Conservation (phyloP, 2,888 invertebrate species). For the Drosophila kokeensis region DNA sequence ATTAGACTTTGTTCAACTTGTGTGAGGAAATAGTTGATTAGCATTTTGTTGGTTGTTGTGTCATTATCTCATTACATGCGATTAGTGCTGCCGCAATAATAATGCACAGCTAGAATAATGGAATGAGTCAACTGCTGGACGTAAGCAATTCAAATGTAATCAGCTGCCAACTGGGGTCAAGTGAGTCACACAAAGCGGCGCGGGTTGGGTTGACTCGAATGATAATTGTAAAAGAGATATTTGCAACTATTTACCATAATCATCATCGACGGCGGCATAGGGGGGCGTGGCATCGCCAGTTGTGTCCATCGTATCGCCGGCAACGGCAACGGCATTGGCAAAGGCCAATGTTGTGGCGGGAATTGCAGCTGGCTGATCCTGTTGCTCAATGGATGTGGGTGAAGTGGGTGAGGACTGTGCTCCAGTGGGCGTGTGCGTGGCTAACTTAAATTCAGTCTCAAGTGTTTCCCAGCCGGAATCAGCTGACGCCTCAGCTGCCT, state of each 20-base stretch:
- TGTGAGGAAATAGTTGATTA: background rate
- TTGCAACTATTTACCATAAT: slow-evolving; percentile 77
- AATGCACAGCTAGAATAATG: background rate
- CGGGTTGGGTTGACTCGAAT: background rate
- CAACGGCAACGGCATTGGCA: slow-evolving; percentile 70
- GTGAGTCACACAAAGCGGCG: background rate
- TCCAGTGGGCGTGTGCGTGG: slow-evolving; percentile 44
- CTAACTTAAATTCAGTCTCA: slow-evolving; percentile 73
- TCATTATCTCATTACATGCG: slow-evolving; percentile 4
- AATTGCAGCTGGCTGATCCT: slow-evolving; percentile 78
- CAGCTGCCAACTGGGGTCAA: slow-evolving; percentile 1
- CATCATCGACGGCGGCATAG: slow-evolving; percentile 81
- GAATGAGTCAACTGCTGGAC: slow-evolving; percentile 9
- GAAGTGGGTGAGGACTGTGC: slow-evolving; percentile 55
- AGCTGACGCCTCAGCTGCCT: slow-evolving; percentile 15
- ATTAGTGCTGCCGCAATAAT: slow-evolving; percentile 3
- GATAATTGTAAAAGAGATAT: slow-evolving; percentile 1
- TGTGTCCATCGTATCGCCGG: slow-evolving; percentile 58
- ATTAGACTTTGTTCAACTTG: background rate
- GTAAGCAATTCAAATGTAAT: background rate
- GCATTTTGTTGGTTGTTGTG: background rate
- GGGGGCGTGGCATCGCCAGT: slow-evolving; percentile 79
- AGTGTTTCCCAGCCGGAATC: slow-evolving; percentile 71
- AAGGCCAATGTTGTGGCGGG: slow-evolving; percentile 81
- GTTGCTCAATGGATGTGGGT: slow-evolving; percentile 81